Evolutionary conservation across 2,888 invertebrate genomes (phyloP), one percentile per base, ranked within the genome.

Genomic region (Drosophila dives): DNA sequence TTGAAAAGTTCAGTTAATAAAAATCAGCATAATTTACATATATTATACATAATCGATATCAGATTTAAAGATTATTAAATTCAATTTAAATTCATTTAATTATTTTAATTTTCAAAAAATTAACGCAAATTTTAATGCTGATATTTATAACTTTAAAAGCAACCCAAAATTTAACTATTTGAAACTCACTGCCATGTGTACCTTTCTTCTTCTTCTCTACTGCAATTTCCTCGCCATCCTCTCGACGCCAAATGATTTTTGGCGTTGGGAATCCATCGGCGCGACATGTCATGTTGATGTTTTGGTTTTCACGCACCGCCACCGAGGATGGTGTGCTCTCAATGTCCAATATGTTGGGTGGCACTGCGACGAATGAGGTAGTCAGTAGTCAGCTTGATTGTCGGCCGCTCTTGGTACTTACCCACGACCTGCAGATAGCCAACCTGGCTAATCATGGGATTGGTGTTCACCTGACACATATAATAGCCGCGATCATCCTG

Each of bases 381-480:
- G 34, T 17, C 38, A 40, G n/a, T 59, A 20, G n/a, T 29, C 29
- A 17, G 7, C 17, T 26, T 38, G 54, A 45, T 23, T 45, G 23
- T 15, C 23, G 4, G n/a, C 5, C 42, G 20, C 7, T 6, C 10
- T 20, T 17, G 48, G 1, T 33, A 90, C 97, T 95, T 92, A 98
- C 98, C 98, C 45, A 98, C 97, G 73, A 98, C 98, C 94, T 98
- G 97, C 49, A 98, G 95, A 92, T 97, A 98, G 68, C 98, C 98
- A 42, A 98, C 97, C 95, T 98, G 98, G 92, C 97, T 98, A 92
- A 98, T 98, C 98, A 98, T 98, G 0, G 98, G 98, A 93, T 97
- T 97, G 55, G 98, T 98, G 93, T 98, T 98, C 83, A 96, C 95
- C 86, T 93, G 93, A 77, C 93, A 93, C 93, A 93, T 93, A 79